Percentiles rank a stretch among this genome's conserved stretches.
Conservation (phyloP, 1,140 invertebrate species). For the Adelges cooleyi region DNA sequence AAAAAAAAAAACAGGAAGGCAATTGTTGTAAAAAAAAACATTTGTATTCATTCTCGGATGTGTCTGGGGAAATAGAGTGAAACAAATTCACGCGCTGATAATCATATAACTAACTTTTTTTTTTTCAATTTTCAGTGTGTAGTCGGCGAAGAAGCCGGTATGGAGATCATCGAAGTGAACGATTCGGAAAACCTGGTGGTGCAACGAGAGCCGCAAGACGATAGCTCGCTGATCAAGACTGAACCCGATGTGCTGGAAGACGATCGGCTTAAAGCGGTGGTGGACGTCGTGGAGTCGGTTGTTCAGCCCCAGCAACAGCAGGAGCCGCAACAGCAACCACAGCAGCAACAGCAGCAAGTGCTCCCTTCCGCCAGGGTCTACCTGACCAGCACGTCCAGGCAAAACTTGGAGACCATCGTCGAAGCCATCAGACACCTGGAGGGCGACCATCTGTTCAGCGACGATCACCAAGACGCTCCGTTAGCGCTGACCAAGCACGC, state of each 20-base stretch:
- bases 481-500: conserved; percentile 59
- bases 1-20: too few relatives aligned
- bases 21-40: too few relatives aligned
- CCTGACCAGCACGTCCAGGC: conserved; percentile 67
- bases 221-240: background rate
- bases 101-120: background rate
- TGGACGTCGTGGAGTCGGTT: background rate
- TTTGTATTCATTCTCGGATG: too few relatives aligned
- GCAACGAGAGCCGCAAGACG: background rate
- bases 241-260: background rate
- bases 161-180: conserved; percentile 22
- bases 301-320: conserved; percentile 6
- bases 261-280: background rate
- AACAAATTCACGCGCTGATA: background rate
- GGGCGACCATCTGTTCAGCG: conserved; percentile 43
- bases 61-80: too few relatives aligned
- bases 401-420: conserved; percentile 93
- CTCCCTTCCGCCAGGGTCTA: conserved; percentile 42
- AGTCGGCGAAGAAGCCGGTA: conserved; percentile 10
- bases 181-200: conserved; percentile 13
- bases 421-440: conserved; percentile 94
- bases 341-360: conserved; percentile 32
- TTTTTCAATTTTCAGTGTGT: background rate
- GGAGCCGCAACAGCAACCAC: conserved; percentile 33
- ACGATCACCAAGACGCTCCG: conserved; percentile 49